phyloP scores from a whole-genome alignment of 2,797 vertebrate species.

The Lateolabrax maculatus region DNA sequence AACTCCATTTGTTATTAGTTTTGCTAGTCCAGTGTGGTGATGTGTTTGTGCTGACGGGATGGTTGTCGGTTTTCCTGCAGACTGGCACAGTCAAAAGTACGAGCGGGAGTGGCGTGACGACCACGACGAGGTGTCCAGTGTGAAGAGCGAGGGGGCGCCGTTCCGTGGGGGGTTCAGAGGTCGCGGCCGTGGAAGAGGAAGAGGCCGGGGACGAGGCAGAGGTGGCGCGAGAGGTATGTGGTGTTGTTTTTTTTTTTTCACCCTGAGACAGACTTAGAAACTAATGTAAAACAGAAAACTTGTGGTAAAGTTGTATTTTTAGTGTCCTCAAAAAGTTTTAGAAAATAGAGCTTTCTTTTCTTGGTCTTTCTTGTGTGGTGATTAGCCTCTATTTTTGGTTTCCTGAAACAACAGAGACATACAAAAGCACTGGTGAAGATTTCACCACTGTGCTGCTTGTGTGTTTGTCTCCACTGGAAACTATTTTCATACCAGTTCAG shows the following conservation, averaged over 20 bases:
- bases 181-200: constrained; percentile 91
- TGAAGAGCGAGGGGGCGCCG: constrained; percentile 96
- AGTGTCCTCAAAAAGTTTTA: neutral
- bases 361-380: neutral
- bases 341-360: neutral
- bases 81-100: constrained; percentile 95
- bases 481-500: neutral
- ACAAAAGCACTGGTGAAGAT: neutral
- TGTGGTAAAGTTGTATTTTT: no score
- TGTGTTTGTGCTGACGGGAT: constrained; percentile 2
- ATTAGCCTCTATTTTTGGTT: neutral
- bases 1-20: neutral
- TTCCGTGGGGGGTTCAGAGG: constrained; percentile 95
- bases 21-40: neutral
- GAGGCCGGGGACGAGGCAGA: constrained; percentile 93
- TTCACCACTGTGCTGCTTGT: neutral
- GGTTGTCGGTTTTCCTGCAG: constrained; percentile 66
- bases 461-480: neutral
- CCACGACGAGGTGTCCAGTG: constrained; percentile 96
- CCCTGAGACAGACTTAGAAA: neutral
- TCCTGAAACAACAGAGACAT: neutral
- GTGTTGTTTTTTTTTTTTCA: neutral
- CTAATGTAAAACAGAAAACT: rapidly evolving
- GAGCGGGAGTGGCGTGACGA: constrained; percentile 94
- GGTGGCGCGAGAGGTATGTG: constrained; percentile 83